Evolutionary conservation across 2,113 vertebrate genomes (phyloP), one percentile per base, ranked within the genome.

Genomic region (Pteronura brasiliensis): DNA sequence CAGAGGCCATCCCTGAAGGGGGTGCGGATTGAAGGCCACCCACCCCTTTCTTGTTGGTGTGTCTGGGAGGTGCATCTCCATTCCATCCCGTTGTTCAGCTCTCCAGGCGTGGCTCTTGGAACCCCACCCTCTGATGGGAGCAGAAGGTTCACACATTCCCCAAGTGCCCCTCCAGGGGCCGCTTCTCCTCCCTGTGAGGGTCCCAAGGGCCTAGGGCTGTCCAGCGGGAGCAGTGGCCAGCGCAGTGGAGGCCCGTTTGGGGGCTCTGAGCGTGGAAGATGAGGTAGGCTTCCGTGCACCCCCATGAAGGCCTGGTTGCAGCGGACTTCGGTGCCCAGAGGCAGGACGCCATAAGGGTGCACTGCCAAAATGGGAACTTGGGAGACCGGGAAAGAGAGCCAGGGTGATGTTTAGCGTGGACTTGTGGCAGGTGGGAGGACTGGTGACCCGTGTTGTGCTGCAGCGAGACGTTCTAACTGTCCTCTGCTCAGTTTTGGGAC

Each of bases 361-460:
- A 4, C 15, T n/a, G n/a, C 55, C 20, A 29, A 29, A 47, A 3
- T 4, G 49, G 59, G 90, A 52, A 18, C 49, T 20, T 44, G 65
- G 52, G 15, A 42, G 76, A 23, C 25, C 9, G 89, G 88, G n/a
- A 36, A 36, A 49, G 88, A 76, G 17, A 21, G 27, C 29, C 18
- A 4, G 74, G 31, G 34, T 2, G 57, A 25, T 14, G 42, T 27
- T 4, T 18, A 0, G 6, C 2, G 14, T 15, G 27, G 88, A 65
- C 57, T 36, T 57, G 5, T 13, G 0, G 8, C 72, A 17, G 20
- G 18, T 17, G 14, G 77, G 76, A 39, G 9, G 63, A 27, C 61
- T 42, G n/a, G 17, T 31, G 57, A 42, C 27, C 59, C 5, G 0
- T 4, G 27, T 1, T 0, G 8, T 21, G 74, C 1, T 0, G 23